Percentiles rank a stretch among this genome's conserved stretches.
These are phyloP conservation scores for Calameuta idolon DNA, from an alignment of 2,888 invertebrate genomes.

Conservation along the genomic window DNA sequence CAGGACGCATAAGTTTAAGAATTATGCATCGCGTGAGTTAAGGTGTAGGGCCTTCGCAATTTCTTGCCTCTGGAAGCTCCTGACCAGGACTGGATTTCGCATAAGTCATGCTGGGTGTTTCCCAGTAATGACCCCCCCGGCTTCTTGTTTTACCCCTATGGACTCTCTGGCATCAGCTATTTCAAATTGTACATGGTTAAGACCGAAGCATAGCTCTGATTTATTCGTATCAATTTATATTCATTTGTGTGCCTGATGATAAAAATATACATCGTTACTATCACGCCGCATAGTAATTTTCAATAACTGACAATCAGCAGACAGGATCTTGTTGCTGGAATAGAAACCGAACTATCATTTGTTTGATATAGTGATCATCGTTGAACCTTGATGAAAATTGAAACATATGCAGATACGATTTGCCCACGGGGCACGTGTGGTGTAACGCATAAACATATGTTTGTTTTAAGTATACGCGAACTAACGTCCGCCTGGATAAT, in stretches of 20 bases:
- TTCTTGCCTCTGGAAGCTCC: conserved; percentile 32
- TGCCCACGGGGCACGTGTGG: neutral
- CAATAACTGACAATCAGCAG: neutral
- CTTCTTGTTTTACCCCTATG: conserved; percentile 59
- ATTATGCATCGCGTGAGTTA: conserved; percentile 48
- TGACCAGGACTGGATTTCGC: conserved; percentile 31
- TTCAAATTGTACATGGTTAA: neutral
- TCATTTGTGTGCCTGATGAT: neutral
- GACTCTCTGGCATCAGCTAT: conserved; percentile 7
- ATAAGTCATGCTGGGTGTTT: conserved; percentile 61
- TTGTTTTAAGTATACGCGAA: conserved; percentile 11
- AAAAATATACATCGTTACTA: neutral
- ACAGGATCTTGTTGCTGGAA: neutral
- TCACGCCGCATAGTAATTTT: neutral
- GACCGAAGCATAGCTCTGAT: neutral
- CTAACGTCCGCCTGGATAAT: conserved; percentile 14
- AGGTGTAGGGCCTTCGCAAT: conserved; percentile 33
- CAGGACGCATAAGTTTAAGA: conserved; percentile 21
- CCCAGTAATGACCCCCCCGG: conserved; percentile 55
- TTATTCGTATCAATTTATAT: neutral
- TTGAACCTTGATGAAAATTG: neutral
- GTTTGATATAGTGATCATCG: neutral
- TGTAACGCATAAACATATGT: conserved; percentile 12
- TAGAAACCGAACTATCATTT: neutral
- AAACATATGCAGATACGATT: neutral